Evolutionary conservation across 2,113 vertebrate genomes (phyloP), one percentile per base, ranked within the genome.

Genomic region (Salvelinus namaycush): DNA sequence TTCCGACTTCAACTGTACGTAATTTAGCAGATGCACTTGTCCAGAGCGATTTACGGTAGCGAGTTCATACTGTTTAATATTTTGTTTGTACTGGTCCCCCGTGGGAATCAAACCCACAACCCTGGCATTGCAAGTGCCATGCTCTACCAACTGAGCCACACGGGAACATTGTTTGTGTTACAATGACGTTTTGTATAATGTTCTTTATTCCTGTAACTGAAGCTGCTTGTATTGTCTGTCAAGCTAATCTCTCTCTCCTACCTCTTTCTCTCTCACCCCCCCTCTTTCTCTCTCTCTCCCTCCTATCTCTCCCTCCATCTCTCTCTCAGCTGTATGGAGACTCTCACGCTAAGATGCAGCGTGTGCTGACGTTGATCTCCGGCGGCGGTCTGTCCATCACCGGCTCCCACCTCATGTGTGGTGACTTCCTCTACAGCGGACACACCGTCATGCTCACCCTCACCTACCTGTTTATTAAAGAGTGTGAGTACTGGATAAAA

Each of bases 361-460:
- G 97, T 66, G 94, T 99, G 75, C 89, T 99, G 69, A 93, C 90
- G 74, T 82, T 99, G 84, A 96, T 99, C 86, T 97, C 97, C 1
- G 97, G 98, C 0, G 97, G 95, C 3, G 98, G 98, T 2, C 79
- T 99, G 3, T 97, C 97, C 81, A 98, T 99, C 78, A 99, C 96
- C 0, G 96, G 95, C 70, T 97, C 97, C 0, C 97, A 98, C 78
- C 95, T 97, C 86, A 79, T 99, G 74, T 99, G 98, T 2, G 97
- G 98, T 83, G 98, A 99, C 89, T 99, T 97, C 82, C 93, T 99
- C 34, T 99, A 97, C 84, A 99, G 98, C 1, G 97, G 98, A 24
- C 98, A 99, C 90, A 99, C 98, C 0, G 96, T 99, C 73, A 91
- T 96, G 77, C 93, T 99, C 84, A 99, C 97, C 0, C 95, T 99